A percentile compares a stretch with the other conserved stretches of the same genome.
These are phyloP conservation scores for Leptinotarsa lineolata DNA, from an alignment of 1,140 invertebrate genomes.

Conservation along the genomic window DNA sequence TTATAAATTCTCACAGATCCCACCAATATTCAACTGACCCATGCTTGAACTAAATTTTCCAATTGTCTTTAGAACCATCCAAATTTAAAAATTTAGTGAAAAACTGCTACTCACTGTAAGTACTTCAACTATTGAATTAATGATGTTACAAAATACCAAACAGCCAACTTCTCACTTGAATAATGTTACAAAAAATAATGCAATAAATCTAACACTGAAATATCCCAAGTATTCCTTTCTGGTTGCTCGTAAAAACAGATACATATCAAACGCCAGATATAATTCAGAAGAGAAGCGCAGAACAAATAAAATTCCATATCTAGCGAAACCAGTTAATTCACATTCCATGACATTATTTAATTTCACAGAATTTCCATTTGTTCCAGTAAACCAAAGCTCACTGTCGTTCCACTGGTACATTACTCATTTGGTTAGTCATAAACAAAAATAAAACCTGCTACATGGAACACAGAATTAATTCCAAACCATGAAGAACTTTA, in stretches of 20 bases:
- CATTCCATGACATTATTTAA: slow-evolving; percentile 4
- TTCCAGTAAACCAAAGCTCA: slow-evolving; percentile 6
- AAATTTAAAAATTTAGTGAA: background rate
- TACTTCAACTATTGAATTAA: background rate
- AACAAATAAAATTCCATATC: background rate
- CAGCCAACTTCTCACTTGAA: background rate
- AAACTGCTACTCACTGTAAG: background rate
- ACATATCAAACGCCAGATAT: background rate
- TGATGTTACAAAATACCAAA: background rate
- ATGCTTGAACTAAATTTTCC: too few species aligned
- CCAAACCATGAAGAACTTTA: background rate
- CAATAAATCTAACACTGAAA: background rate
- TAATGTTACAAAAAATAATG: slow-evolving; percentile 1
- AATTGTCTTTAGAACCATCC: too few species aligned
- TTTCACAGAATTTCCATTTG: background rate
- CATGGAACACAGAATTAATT: background rate
- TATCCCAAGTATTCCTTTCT: background rate
- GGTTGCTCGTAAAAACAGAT: background rate
- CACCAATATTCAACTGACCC: too few species aligned
- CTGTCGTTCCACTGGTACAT: background rate
- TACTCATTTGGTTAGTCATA: background rate
- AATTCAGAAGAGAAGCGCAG: background rate
- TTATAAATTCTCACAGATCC: too few species aligned
- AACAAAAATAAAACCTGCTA: background rate
- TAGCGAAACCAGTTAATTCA: slow-evolving; percentile 5